Evolutionary conservation across 1,140 invertebrate species (phyloP).

Genomic region (Atopsyche davidsoni): DNA sequence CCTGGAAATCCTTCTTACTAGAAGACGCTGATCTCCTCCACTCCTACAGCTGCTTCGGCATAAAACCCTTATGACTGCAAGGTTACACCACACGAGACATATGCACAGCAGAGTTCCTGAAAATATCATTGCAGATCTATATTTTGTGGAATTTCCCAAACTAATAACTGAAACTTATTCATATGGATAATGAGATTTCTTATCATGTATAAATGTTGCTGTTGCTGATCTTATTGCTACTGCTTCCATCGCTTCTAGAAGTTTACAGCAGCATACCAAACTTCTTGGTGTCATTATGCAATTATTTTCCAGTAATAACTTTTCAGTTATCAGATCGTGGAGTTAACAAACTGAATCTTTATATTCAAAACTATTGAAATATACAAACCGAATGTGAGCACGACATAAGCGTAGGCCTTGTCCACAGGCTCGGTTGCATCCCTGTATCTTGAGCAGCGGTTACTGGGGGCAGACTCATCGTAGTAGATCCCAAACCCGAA

Average conservation of each 20-base stretch:
- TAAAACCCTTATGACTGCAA: conserved; percentile 72
- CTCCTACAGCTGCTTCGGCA: conserved; percentile 53
- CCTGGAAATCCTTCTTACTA: conserved; percentile 50
- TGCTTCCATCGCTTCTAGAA: no score
- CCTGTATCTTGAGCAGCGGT: conserved; percentile 63
- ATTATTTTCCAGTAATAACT: no score
- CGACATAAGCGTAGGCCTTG: conserved; percentile 70
- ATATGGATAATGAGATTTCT: no score
- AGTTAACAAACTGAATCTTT: no score
- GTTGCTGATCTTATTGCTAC: no score
- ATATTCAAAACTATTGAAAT: conserved; percentile 6
- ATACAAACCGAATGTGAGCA: conserved; percentile 67
- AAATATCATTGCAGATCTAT: no score
- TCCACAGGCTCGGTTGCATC: conserved; percentile 58
- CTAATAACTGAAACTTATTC: no score
- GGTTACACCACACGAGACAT: conserved; percentile 74
- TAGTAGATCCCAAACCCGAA: conserved; percentile 76
- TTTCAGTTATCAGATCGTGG: no score
- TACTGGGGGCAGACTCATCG: conserved; percentile 38
- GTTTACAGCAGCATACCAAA: no score
- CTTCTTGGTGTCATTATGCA: no score
- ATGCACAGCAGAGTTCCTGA: conserved; percentile 66
- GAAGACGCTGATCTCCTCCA: conserved; percentile 38
- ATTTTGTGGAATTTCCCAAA: no score
- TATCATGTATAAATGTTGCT: no score